These are phyloP conservation scores for Sericinus montela DNA, from an alignment of 2,888 invertebrate species.

Conservation along the genomic window DNA sequence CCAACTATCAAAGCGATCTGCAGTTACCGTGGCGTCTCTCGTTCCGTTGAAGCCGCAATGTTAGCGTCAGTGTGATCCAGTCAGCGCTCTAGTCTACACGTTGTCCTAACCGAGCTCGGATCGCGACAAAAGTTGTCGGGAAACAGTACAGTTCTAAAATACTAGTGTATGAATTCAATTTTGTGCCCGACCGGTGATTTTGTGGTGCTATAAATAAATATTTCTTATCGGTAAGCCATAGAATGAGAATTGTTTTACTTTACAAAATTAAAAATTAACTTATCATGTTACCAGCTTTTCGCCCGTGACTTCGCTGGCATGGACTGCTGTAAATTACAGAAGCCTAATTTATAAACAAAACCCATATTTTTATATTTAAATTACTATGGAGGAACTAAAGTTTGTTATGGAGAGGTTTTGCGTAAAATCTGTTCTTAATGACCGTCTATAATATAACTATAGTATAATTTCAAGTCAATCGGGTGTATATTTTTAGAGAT, in stretches of 20 bases:
- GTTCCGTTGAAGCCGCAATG: background rate
- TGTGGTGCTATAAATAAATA: slow-evolving; percentile 4
- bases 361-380: too few relatives aligned
- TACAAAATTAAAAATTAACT: too few relatives aligned
- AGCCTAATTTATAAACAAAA: too few relatives aligned
- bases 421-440: too few relatives aligned
- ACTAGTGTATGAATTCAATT: background rate
- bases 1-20: background rate
- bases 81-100: slow-evolving; percentile 8
- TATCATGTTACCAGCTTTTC: too few relatives aligned
- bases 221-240: slow-evolving; percentile 11
- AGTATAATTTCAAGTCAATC: too few relatives aligned
- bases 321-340: too few relatives aligned
- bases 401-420: too few relatives aligned
- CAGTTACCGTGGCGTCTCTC: background rate
- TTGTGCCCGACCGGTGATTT: slow-evolving; percentile 1
- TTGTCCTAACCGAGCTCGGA: background rate
- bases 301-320: too few relatives aligned
- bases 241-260: background rate
- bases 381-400: too few relatives aligned
- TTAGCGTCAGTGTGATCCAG: slow-evolving; percentile 8
- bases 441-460: too few relatives aligned
- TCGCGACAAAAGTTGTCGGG: slow-evolving; percentile 15
- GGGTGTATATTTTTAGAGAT: too few relatives aligned
- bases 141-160: background rate